Percentiles rank a stretch among this genome's conserved stretches.
Conservation (phyloP, 2,113 vertebrate species). For the Campylomormyrus tamandua region DNA sequence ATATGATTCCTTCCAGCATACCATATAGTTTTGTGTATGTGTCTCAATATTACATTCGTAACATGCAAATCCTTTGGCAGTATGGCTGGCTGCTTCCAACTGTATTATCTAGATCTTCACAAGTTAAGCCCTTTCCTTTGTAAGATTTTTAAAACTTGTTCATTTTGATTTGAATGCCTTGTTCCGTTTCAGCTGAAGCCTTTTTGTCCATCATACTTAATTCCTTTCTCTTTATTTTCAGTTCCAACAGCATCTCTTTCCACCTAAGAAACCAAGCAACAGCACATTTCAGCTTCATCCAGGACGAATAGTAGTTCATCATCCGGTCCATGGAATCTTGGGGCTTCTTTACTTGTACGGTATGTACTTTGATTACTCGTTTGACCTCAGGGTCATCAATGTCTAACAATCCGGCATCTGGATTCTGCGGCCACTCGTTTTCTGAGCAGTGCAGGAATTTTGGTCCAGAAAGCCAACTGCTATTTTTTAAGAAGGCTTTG, state of each 20-base stretch:
- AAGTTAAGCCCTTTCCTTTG: background rate
- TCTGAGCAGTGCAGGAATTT: background rate
- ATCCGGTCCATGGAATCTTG: background rate
- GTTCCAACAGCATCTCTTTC: background rate
- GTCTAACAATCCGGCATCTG: background rate
- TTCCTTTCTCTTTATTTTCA: background rate
- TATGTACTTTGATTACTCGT: too few species aligned
- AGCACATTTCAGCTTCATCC: background rate
- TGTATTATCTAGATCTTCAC: background rate
- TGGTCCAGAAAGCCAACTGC: background rate
- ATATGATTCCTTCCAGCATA: background rate
- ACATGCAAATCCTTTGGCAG: background rate
- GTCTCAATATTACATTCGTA: background rate
- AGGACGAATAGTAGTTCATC: background rate
- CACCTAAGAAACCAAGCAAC: background rate
- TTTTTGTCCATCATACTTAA: background rate
- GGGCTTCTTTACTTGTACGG: background rate
- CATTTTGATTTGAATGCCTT: background rate
- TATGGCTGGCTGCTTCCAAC: background rate
- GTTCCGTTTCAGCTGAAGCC: background rate
- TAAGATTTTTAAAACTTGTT: background rate
- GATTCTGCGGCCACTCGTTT: background rate
- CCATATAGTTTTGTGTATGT: background rate
- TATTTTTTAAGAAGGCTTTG: background rate
- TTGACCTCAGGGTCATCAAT: background rate